A percentile compares a stretch with the other conserved stretches of the same genome.
Conservation (phyloP, 2,888 invertebrate species). For the Anorthoa munda region DNA sequence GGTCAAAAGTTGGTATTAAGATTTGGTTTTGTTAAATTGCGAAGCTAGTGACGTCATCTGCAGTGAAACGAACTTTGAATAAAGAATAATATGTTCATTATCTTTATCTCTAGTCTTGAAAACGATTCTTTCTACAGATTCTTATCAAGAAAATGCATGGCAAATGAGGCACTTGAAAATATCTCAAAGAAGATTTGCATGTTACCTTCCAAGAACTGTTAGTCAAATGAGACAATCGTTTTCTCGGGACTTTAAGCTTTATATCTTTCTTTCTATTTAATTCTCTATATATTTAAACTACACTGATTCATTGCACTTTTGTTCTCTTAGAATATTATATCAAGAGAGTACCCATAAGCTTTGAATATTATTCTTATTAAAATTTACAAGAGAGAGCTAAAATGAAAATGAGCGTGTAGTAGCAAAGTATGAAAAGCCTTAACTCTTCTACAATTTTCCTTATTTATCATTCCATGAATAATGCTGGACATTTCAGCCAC, state of each 20-base stretch:
- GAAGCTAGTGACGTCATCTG: not conserved
- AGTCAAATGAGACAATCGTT: constrained; percentile 24
- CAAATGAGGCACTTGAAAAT: constrained; percentile 34
- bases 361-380: constrained; percentile 21
- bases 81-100: constrained; percentile 15
- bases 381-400: constrained; percentile 10
- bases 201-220: constrained; percentile 27
- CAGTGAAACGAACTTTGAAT: constrained; percentile 5
- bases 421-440: constrained; percentile 15
- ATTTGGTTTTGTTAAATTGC: constrained; percentile 10
- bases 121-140: not conserved
- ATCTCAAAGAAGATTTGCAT: constrained; percentile 34
- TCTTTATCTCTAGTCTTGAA: not conserved
- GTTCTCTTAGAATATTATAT: not conserved
- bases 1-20: not conserved
- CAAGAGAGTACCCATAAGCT: constrained; percentile 13
- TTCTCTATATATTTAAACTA: not conserved
- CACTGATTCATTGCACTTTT: not conserved
- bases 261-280: not conserved
- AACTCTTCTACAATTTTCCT: constrained; percentile 32
- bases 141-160: constrained; percentile 28
- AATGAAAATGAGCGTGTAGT: constrained; percentile 19
- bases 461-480: constrained; percentile 39
- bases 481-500: constrained; percentile 21
- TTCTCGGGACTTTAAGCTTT: not conserved